phyloP scores from a whole-genome alignment of 2,888 invertebrate species.

The Leucania comma region DNA sequence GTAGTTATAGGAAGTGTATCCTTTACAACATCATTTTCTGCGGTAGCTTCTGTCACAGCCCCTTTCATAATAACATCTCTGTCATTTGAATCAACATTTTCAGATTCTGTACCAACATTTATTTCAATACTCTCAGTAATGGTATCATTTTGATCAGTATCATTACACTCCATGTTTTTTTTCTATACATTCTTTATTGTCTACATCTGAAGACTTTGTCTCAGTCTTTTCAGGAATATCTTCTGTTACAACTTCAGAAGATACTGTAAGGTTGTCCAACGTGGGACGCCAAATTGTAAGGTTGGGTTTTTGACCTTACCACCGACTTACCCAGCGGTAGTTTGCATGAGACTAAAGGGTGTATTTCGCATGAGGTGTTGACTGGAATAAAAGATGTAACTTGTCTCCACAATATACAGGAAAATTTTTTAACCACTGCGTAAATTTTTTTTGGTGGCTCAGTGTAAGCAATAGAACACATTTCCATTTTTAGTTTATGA shows the following conservation, averaged over 20 bases:
- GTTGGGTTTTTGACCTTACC: no score
- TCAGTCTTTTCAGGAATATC: background rate
- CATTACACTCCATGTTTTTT: background rate
- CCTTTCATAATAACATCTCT: conserved; percentile 17
- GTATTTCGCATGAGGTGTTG: no score
- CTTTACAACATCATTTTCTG: background rate
- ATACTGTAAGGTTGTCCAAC: no score
- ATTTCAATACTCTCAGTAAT: conserved; percentile 3
- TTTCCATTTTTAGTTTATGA: no score
- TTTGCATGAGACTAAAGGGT: no score
- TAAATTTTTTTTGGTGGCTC: no score
- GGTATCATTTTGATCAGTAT: background rate
- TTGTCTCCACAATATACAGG: no score
- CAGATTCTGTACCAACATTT: background rate
- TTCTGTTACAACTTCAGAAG: conserved; percentile 1
- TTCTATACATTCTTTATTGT: background rate
- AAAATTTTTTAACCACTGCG: no score
- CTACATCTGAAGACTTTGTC: conserved; percentile 1
- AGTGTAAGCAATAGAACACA: no score
- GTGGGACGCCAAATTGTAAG: no score
- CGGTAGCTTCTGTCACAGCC: background rate
- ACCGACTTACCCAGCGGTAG: no score
- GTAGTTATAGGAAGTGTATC: conserved; percentile 5
- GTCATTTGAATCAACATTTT: background rate
- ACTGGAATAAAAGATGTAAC: no score